Evolutionary conservation across 2,797 vertebrate species (phyloP).

Genomic region (Helarctos malayanus): DNA sequence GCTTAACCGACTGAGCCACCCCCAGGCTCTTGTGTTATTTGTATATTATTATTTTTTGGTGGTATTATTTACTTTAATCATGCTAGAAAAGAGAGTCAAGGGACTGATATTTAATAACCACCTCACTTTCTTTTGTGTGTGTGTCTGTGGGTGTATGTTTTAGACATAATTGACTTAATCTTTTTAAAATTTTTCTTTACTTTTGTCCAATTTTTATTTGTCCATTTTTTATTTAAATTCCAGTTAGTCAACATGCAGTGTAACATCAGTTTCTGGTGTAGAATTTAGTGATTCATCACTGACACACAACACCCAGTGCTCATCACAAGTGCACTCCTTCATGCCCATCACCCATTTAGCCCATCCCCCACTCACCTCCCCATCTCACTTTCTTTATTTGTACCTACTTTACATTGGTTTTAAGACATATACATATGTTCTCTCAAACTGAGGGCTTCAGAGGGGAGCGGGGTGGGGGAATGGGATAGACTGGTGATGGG

Average conservation of each 20-base stretch:
- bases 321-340: background rate
- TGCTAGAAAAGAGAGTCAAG: background rate
- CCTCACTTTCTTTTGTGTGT: background rate
- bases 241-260: background rate
- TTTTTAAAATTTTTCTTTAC: background rate
- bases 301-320: background rate
- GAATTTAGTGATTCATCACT: background rate
- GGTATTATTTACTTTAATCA: background rate
- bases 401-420: background rate
- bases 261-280: background rate
- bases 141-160: background rate
- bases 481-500: no score
- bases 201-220: background rate
- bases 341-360: background rate
- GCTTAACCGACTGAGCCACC: background rate
- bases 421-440: background rate
- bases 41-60: background rate
- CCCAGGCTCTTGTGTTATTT: background rate
- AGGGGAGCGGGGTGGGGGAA: no score
- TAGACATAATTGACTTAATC: background rate
- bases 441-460: no score
- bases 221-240: background rate
- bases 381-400: background rate
- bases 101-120: background rate
- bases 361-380: background rate